These are phyloP conservation scores for Pristis pectinata DNA, from an alignment of 2,797 vertebrate genomes.

Conservation along the genomic window DNA sequence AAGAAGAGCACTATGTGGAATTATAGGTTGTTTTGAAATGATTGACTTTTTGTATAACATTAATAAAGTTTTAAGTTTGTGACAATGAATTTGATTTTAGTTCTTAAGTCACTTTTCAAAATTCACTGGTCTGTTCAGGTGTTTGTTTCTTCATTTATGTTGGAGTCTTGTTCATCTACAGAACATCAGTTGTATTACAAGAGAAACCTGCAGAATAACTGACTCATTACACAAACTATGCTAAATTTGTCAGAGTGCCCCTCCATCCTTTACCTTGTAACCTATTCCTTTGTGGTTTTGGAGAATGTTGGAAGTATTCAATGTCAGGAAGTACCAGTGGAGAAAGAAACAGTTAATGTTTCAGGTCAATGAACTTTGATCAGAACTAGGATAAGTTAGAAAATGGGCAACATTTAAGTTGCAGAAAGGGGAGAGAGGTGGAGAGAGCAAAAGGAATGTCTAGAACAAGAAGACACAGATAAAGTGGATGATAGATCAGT, in stretches of 20 bases:
- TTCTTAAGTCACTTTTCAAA: not conserved
- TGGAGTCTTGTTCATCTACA: not conserved
- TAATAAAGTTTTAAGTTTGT: not conserved
- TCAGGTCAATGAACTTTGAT: too few species aligned
- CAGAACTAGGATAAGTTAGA: too few species aligned
- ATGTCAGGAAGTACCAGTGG: too few species aligned
- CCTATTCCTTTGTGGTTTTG: not conserved
- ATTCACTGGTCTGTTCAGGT: not conserved
- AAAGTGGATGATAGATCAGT: too few species aligned
- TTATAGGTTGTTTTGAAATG: not conserved
- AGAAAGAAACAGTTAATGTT: too few species aligned
- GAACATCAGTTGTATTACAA: not conserved
- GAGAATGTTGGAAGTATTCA: too few species aligned
- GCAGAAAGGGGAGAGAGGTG: too few species aligned
- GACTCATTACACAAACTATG: not conserved
- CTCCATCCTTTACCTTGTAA: not conserved
- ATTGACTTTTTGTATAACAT: not conserved
- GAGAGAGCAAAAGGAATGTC: too few species aligned
- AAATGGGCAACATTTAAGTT: too few species aligned
- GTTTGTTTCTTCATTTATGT: not conserved
- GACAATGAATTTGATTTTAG: not conserved
- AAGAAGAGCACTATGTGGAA: not conserved
- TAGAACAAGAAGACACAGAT: too few species aligned
- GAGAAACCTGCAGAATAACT: not conserved
- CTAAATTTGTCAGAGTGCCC: not conserved